Percentiles rank a stretch among this genome's conserved stretches.
Conservation (phyloP, 2,888 invertebrate genomes). For the Entomobrya multifasciata region DNA sequence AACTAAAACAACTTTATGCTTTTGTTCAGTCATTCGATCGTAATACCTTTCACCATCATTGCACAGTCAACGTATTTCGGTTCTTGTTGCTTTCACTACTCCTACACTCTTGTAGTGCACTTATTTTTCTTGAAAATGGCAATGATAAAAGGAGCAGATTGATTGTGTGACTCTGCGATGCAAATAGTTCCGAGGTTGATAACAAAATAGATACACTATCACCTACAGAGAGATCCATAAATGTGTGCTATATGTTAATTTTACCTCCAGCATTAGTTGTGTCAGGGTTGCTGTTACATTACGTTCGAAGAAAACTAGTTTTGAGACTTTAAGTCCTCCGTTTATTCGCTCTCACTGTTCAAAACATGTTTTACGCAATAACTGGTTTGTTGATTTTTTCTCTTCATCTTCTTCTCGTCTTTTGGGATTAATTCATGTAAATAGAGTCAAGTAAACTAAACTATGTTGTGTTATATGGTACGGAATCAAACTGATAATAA, state of each 20-base stretch:
- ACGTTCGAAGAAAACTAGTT: not conserved
- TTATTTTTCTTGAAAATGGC: not conserved
- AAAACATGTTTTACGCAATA: no score
- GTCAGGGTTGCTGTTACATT: not conserved
- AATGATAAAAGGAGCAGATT: not conserved
- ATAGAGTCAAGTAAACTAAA: not conserved
- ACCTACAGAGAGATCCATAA: no score
- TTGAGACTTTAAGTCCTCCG: no score
- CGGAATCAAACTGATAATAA: not conserved
- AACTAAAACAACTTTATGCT: not conserved
- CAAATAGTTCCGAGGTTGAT: not conserved
- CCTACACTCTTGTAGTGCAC: not conserved
- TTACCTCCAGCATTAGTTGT: no score
- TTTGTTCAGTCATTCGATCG: constrained; percentile 20
- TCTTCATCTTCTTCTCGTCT: not conserved
- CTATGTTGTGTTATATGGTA: no score
- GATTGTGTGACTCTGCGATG: not conserved
- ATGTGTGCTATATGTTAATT: no score
- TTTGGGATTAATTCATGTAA: constrained; percentile 15
- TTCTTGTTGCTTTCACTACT: not conserved
- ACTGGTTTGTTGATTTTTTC: not conserved
- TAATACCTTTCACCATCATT: not conserved
- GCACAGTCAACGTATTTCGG: not conserved
- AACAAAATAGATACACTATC: not conserved
- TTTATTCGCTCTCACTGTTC: no score